Conservation (phyloP, 2,888 invertebrate genomes). For the Drosophila anceps region DNA sequence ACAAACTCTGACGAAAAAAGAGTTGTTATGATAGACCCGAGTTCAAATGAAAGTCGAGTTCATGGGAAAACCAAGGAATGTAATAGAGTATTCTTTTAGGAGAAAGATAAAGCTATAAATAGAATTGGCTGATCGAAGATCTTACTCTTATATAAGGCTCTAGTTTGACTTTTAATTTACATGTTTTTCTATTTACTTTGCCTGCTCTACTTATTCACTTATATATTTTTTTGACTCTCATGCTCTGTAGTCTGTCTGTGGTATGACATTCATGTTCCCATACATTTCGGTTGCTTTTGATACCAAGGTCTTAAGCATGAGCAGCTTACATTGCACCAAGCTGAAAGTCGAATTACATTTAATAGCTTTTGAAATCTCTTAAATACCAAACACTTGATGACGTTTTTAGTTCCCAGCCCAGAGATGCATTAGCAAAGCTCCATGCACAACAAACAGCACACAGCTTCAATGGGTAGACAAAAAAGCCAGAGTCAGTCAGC, state of each 20-base stretch:
- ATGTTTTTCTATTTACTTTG: too few relatives aligned
- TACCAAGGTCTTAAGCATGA: constrained; percentile 14
- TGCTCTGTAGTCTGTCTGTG: background rate
- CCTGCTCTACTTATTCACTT: background rate
- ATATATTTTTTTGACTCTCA: background rate
- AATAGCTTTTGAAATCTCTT: constrained; percentile 26
- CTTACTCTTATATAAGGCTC: background rate
- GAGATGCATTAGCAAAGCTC: constrained; percentile 56
- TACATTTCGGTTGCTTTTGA: constrained; percentile 31
- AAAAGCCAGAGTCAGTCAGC: constrained; percentile 58
- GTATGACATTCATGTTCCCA: background rate
- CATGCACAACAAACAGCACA: constrained; percentile 9
- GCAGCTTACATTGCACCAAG: constrained; percentile 25
- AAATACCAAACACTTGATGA: constrained; percentile 43
- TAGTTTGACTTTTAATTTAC: background rate
- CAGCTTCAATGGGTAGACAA: constrained; percentile 30
- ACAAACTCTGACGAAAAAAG: constrained; percentile 16
- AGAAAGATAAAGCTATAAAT: background rate
- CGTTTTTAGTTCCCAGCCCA: constrained; percentile 52
- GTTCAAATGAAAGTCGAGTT: background rate
- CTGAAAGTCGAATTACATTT: constrained; percentile 32
- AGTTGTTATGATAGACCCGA: constrained; percentile 20
- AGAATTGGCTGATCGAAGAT: background rate
- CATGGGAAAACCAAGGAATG: background rate
- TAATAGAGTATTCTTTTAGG: background rate